Evolutionary conservation across 2,888 invertebrate genomes (phyloP).

Genomic region (Microchrysa polita): DNA sequence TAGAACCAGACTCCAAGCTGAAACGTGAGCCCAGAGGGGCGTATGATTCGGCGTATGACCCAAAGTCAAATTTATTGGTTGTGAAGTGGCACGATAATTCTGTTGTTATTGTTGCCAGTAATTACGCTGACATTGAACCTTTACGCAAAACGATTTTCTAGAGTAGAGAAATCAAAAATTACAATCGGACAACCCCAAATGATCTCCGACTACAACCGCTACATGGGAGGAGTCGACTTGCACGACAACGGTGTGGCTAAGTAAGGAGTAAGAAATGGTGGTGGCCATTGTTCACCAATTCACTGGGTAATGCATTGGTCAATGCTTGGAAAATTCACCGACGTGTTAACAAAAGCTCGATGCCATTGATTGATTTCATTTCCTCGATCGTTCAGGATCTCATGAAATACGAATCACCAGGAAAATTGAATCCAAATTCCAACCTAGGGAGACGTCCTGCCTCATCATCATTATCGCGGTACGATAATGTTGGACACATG

Average conservation of each 20-base stretch:
- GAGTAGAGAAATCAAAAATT: neutral
- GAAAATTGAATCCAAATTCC: neutral
- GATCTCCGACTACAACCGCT: slow-evolving; percentile 5
- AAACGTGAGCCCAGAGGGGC: neutral
- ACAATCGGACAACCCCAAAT: slow-evolving; percentile 3
- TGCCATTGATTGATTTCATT: slow-evolving; percentile 17
- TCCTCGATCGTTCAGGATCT: neutral
- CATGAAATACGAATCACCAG: neutral
- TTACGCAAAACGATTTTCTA: neutral
- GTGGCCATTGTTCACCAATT: slow-evolving; percentile 19
- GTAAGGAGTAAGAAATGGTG: neutral
- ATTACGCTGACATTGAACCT: neutral
- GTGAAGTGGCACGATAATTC: slow-evolving; percentile 19
- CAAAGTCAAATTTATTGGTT: slow-evolving; percentile 18
- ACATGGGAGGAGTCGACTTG: slow-evolving; percentile 8
- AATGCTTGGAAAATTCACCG: slow-evolving; percentile 24
- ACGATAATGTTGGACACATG: neutral
- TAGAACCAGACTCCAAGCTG: neutral
- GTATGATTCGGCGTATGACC: slow-evolving; percentile 17
- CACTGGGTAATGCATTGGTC: slow-evolving; percentile 1
- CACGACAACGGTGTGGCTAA: slow-evolving; percentile 4
- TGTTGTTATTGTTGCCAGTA: neutral
- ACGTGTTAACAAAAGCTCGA: slow-evolving; percentile 4
- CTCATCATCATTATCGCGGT: neutral
- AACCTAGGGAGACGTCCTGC: neutral